Base-by-base conservation (phyloP, 2,888 invertebrate species). In the Hyalella azteca region DNA sequence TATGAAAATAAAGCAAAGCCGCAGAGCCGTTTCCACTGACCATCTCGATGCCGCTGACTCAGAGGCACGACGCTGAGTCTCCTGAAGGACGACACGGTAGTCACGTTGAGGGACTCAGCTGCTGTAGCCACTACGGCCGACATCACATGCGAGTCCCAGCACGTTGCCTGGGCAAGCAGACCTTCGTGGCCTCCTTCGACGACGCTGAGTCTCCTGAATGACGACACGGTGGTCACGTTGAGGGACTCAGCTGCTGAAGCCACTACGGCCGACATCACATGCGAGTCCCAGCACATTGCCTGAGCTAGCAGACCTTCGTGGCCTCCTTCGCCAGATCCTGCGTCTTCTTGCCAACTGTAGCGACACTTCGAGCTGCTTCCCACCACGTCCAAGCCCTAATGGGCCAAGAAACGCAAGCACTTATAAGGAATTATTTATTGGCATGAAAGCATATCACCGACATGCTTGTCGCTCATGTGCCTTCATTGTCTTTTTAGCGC, bases 301-400 rank as follows among this genome's bases (percentile, higher is more conserved):
- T 32, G 5, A 19, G 32, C 66, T 7, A 66, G 36, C 13, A 15
- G 39, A 15, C 36, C 66, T 5, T 19, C 39, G 15, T 4, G 19
- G 15, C 66, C 66, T 11, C 36, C 66, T 13, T n/a, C 32, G 36
- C 7, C 39, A 9, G 39, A 7, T 2, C 26, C 41, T 29, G 60
- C 78, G 5, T 19, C 78, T 26, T 40, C 78, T 39, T 60, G 48
- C 82, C 82, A 82, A 5, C 32, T 49, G 73, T 82, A 81, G 66
- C 73, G 48, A 49, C 82, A 82, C 22, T 29, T 15, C 2, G 82
- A 81, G 39, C 26, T 78, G 59, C 82, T 82, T 3, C 81, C 81
- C 48, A 54, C 49, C 60, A 82, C 26, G 54, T 81, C 81, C 29
- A 81, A 36, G 3, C 48, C 77, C 82, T 82, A 49, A 0, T 13